A percentile compares a stretch with the other conserved stretches of the same genome.
These are phyloP conservation scores for Apogon hyalosoma DNA, from an alignment of 2,797 vertebrate species.

Conservation along the genomic window DNA sequence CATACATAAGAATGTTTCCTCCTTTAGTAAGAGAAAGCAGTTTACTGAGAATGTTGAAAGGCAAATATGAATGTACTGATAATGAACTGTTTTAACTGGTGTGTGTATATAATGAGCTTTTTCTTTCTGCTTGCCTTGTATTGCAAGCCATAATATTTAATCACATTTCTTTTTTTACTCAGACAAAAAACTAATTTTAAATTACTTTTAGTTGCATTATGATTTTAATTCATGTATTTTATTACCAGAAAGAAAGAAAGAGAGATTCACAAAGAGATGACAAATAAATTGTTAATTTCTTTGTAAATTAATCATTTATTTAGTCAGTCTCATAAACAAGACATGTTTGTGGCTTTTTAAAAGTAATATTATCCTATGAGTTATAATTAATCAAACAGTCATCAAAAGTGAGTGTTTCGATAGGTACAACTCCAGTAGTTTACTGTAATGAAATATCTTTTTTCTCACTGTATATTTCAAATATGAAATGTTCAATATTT, in stretches of 20 bases:
- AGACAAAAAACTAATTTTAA: not conserved
- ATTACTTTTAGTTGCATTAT: conserved; percentile 10
- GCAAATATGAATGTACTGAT: conserved; percentile 56
- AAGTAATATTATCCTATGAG: not conserved
- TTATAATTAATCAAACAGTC: not conserved
- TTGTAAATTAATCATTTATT: not conserved
- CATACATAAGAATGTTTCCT: conserved; percentile 26
- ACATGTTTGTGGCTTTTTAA: not conserved
- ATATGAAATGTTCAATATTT: conserved; percentile 11
- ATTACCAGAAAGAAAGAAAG: not conserved
- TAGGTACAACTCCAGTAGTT: not conserved
- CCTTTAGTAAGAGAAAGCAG: conserved; percentile 11
- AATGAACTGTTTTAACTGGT: conserved; percentile 31
- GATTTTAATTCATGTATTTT: conserved; percentile 32
- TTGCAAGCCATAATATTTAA: conserved; percentile 33
- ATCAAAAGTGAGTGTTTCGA: not conserved
- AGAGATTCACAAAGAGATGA: not conserved
- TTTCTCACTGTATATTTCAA: conserved; percentile 3
- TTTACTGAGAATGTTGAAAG: conserved; percentile 37
- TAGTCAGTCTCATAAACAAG: not conserved
- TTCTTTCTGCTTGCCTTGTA: conserved; percentile 17
- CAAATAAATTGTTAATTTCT: too few species aligned
- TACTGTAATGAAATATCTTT: not conserved
- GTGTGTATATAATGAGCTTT: conserved; percentile 50
- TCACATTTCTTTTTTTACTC: not conserved